These are phyloP conservation scores for Nomada fabriciana DNA, from an alignment of 2,888 invertebrate species.

Conservation along the genomic window DNA sequence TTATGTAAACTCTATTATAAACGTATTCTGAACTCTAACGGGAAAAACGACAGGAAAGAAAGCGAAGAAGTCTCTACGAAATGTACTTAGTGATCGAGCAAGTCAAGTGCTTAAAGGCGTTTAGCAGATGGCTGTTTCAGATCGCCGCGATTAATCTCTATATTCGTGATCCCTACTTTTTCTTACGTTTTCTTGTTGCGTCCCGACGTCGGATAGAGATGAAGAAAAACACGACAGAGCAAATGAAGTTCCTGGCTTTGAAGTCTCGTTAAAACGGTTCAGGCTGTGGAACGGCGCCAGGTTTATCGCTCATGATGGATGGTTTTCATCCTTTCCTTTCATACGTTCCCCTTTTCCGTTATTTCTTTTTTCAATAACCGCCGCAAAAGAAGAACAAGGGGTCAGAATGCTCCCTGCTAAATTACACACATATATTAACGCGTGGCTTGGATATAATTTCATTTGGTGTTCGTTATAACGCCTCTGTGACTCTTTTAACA, in stretches of 20 bases:
- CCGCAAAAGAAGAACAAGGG: neutral
- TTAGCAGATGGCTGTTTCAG: neutral
- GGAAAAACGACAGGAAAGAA: neutral
- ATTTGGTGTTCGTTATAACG: conserved; percentile 8
- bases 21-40: neutral
- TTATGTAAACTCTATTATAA: neutral
- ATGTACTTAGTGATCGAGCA: neutral
- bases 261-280: conserved; percentile 68
- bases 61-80: neutral
- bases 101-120: neutral
- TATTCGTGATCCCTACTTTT: conserved; percentile 25
- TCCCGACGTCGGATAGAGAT: conserved; percentile 41
- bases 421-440: conserved; percentile 63
- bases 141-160: conserved; percentile 47
- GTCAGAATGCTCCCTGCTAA: conserved; percentile 50
- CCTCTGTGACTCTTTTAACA: conserved; percentile 43
- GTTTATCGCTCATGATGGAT: conserved; percentile 67
- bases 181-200: conserved; percentile 47
- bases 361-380: conserved; percentile 55
- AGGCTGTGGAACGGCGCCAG: conserved; percentile 62
- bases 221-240: conserved; percentile 52
- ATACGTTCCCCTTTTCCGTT: conserved; percentile 15
- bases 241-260: conserved; percentile 70
- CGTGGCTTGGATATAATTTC: conserved; percentile 49
- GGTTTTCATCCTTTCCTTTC: conserved; percentile 65